Evolutionary conservation across 2,888 invertebrate species (phyloP), one percentile per base, ranked within the genome.

Genomic region (Mycalesis mineus): DNA sequence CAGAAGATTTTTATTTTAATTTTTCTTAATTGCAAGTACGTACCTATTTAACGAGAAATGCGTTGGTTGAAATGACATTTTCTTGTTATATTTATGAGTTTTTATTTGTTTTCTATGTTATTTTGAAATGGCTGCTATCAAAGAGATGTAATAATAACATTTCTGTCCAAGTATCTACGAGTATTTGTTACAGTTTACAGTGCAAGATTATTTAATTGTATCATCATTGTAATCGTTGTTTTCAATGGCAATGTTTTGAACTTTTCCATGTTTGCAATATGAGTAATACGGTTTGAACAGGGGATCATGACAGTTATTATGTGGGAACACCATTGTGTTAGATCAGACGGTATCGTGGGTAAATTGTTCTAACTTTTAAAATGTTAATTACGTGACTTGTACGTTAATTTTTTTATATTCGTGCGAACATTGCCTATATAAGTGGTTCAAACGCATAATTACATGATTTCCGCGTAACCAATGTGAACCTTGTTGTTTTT

Each of bases 271-370:
- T 45, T 55, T 54, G 45, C 54, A 56, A 44, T 55, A 59, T 50
- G 55, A 50, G 40, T 33, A 58, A 54, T 57, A 54, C 56, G 49
- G 44, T 60, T 57, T 51, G 37, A 53, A 49, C 55, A 50, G 51
- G 33, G 47, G 39, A 37, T 33, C 73, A 74, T 75, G 69, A 78
- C 82, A 75, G 81, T 85, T 86, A 84, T 82, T 80, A 80, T 70
- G 85, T 88, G 87, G 71, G 86, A 86, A 78, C 65, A 39, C 68
- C 64, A 81, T 84, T 85, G 83, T 85, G 71, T 57, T 44, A 61
- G 58, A 60, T 63, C 67, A 62, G 64, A 58, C 62, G 64, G 70
- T 70, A 77, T 73, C 75, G 80, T 86, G 84, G 77, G 83, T 82
- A 83, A 78, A 73, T 70, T 69, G 69, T 65, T 64, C 65, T 70